Evolutionary conservation across 2,113 vertebrate genomes (phyloP).

Genomic region (Crotalus viridis): DNA sequence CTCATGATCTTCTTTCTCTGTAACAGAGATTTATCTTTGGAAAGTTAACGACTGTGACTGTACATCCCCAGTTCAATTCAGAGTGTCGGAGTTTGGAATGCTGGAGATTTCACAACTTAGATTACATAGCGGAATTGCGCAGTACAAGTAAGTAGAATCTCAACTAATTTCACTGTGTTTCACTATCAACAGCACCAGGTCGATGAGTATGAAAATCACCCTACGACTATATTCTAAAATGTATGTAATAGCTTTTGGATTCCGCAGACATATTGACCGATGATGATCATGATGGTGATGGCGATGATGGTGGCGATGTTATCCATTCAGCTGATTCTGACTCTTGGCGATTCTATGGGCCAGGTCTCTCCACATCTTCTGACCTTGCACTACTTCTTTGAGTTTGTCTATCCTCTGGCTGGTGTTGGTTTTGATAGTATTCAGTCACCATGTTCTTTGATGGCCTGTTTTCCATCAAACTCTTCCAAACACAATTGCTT

Average conservation of each 20-base stretch:
- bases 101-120: background rate
- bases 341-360: background rate
- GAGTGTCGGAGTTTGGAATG: background rate
- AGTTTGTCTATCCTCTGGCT: background rate
- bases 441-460: background rate
- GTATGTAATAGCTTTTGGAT: too few species aligned
- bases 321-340: too few species aligned
- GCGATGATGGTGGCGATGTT: too few species aligned
- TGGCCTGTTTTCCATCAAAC: background rate
- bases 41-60: background rate
- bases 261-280: background rate
- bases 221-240: background rate
- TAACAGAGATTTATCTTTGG: background rate
- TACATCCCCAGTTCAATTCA: background rate
- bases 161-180: background rate
- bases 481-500: background rate
- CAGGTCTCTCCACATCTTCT: background rate
- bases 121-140: background rate
- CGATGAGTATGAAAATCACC: background rate
- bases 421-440: background rate
- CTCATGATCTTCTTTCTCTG: background rate
- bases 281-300: too few species aligned
- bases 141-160: background rate
- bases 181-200: background rate
- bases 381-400: background rate